Evolutionary conservation across 2,113 vertebrate species (phyloP), one percentile per base, ranked within the genome.

Genomic region (Odontesthes bonariensis): DNA sequence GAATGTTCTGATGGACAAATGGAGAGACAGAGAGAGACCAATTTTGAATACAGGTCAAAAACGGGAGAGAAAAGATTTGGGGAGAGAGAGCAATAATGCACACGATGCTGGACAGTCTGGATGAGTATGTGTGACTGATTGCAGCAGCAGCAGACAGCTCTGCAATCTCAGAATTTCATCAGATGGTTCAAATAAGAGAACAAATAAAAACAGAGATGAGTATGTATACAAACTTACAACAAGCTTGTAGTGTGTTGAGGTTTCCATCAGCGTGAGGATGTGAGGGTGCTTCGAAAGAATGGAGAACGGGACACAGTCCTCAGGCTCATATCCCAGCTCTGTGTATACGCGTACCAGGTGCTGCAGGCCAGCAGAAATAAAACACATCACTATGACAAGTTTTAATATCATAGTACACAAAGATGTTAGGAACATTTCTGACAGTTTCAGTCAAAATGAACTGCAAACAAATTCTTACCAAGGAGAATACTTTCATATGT

Each of bases 281-380:
- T 93, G 92, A 68, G 94, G 94, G 85, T 97, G 96, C 64, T 94
- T 92, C 81, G 95, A 89, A 72, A 98, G 93, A 44, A 92, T 10
- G 14, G 88, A 85, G 89, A 96, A 86, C 38, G 94, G 88, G 67
- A 96, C 49, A 9, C 89, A 73, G 20, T 93, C 91, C 56, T 94
- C 79, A 14, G 86, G 74, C 31, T 88, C 81, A 69, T 77, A 89
- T 56, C 91, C 94, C 70, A 98, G 81, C 12, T 96, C 96, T 57
- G 76, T 71, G 77, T 93, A 98, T 44, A 96, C 23, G 31, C 90
- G 91, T 35, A 81, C 67, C 58, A 97, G 74, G 33, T 85, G 47
- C 91, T 92, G 49, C 11, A 68, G 16, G 32, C 17, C 47, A 86
- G 51, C 14, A 86, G n/a, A 68, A 6, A 65, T 4, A 2, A 8